phyloP scores from a whole-genome alignment of 2,797 vertebrate species.

The Mastacembelus armatus region DNA sequence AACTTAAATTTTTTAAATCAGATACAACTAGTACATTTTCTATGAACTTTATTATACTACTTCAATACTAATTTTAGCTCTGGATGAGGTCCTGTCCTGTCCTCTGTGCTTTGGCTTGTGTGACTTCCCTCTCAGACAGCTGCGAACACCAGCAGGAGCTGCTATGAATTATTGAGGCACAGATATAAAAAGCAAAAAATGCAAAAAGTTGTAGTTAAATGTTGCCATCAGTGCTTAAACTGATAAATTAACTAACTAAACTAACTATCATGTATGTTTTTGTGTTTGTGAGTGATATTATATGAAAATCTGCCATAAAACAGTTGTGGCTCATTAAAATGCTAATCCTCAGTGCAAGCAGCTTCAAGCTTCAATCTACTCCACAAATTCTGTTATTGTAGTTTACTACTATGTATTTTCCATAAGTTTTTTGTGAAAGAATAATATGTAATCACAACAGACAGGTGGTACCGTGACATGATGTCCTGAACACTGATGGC shows the following conservation, averaged over 20 bases:
- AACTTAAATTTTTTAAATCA: constrained; percentile 15
- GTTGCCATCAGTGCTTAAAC: background rate
- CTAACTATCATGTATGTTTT: too few relatives aligned
- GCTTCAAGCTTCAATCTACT: too few relatives aligned
- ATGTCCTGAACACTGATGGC: background rate
- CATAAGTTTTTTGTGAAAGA: background rate
- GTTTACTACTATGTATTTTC: too few relatives aligned
- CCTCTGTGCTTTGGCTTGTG: constrained; percentile 31
- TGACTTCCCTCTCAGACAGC: constrained; percentile 50
- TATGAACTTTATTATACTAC: constrained; percentile 14
- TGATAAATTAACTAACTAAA: background rate
- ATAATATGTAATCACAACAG: constrained; percentile 12
- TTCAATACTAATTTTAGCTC: constrained; percentile 49
- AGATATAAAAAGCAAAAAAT: constrained; percentile 35
- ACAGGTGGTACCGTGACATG: background rate
- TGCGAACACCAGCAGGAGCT: constrained; percentile 33
- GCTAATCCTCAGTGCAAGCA: too few relatives aligned
- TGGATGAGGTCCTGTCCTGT: constrained; percentile 27
- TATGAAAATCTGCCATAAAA: too few relatives aligned
- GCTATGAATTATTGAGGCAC: constrained; percentile 61
- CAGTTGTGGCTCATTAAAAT: too few relatives aligned
- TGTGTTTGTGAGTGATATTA: too few relatives aligned
- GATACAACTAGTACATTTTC: constrained; percentile 4
- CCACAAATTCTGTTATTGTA: too few relatives aligned
- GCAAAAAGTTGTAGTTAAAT: constrained; percentile 5